Conservation (phyloP, 2,797 vertebrate genomes). For the Remorina albescens region DNA sequence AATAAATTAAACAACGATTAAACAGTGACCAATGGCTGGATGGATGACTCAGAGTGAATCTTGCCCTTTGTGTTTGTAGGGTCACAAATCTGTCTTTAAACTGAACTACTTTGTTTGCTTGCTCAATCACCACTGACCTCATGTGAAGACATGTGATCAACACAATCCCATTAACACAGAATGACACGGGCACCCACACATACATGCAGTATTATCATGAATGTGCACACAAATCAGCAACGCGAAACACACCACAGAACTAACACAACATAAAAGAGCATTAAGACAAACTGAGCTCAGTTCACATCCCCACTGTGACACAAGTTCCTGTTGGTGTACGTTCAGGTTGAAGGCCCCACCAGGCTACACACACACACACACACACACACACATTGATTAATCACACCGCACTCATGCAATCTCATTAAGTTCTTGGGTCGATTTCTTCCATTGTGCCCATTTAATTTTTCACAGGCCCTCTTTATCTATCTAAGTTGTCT, state of each 20-base stretch:
- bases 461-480: conserved; percentile 30
- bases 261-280: no score
- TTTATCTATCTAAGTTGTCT: background rate
- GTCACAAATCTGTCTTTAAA: conserved; percentile 34
- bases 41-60: conserved; percentile 1
- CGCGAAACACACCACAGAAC: no score
- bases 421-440: conserved; percentile 50
- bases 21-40: conserved; percentile 16
- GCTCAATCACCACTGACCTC: conserved; percentile 31
- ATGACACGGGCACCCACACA: conserved; percentile 3
- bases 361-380: no score
- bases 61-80: conserved; percentile 20
- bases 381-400: conserved; percentile 17
- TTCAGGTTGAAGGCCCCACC: no score
- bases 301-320: no score
- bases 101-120: conserved; percentile 40
- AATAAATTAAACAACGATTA: conserved; percentile 3
- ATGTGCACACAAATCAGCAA: no score
- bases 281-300: no score
- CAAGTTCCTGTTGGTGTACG: no score
- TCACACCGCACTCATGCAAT: conserved; percentile 32
- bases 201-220: no score
- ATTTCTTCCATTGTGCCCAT: conserved; percentile 54
- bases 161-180: background rate
- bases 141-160: conserved; percentile 46